Conservation (phyloP, 2,797 vertebrate species). For the Cyclopterus lumpus region DNA sequence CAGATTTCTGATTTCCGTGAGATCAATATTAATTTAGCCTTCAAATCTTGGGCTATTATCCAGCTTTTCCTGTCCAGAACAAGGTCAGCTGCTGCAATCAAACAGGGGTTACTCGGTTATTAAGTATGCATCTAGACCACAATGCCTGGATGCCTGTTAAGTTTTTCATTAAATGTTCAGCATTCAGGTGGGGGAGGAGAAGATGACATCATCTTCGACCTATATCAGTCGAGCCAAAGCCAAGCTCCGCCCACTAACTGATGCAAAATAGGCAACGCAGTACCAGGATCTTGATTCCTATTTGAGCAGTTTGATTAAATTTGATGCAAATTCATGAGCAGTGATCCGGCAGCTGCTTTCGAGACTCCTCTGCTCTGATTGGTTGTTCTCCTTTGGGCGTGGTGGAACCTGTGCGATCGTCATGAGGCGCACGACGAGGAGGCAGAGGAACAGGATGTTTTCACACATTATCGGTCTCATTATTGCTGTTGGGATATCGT, state of each 20-base stretch:
- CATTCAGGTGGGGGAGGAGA: not conserved
- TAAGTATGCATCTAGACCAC: not conserved
- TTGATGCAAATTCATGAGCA: not conserved
- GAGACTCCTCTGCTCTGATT: not conserved
- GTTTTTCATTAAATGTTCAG: slow-evolving; percentile 5
- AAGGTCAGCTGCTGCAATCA: not conserved
- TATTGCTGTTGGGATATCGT: too few relatives aligned
- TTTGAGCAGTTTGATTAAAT: not conserved
- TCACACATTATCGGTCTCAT: not conserved
- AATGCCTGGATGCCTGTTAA: not conserved
- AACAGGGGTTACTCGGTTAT: not conserved
- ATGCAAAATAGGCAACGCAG: not conserved
- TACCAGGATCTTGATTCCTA: not conserved
- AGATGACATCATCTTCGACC: not conserved
- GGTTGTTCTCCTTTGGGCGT: not conserved
- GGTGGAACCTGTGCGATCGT: not conserved
- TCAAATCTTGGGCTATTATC: not conserved
- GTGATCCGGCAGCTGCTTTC: too few relatives aligned
- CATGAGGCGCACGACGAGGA: too few relatives aligned
- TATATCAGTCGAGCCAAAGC: not conserved
- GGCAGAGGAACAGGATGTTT: too few relatives aligned
- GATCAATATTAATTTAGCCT: slow-evolving; percentile 4
- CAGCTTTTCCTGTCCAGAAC: not conserved
- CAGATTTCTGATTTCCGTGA: not conserved
- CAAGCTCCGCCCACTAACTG: not conserved